Evolutionary conservation across 2,113 vertebrate genomes (phyloP).

Genomic region (Lamprologus lemairii): DNA sequence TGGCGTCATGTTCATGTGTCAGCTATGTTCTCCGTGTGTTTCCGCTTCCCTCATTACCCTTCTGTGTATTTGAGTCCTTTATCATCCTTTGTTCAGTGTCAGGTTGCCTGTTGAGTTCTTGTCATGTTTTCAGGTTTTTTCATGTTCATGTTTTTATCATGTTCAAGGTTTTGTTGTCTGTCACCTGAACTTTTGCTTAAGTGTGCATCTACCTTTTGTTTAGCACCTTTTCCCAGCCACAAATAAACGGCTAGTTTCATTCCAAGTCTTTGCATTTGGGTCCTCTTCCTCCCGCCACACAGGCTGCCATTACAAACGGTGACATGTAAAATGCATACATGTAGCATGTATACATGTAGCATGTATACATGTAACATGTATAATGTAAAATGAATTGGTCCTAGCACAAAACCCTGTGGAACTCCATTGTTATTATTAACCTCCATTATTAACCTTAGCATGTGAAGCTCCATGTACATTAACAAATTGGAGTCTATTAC

Average conservation of each 20-base stretch:
- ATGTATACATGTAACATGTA: not conserved
- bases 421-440: not conserved
- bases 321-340: not conserved
- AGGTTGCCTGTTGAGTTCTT: not conserved
- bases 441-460: not conserved
- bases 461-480: not conserved
- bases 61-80: not conserved
- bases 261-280: not conserved
- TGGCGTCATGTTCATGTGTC: not conserved
- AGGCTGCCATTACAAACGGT: not conserved
- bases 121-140: not conserved
- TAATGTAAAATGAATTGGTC: not conserved
- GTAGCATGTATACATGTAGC: not conserved
- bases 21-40: not conserved
- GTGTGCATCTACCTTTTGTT: not conserved
- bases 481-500: not conserved
- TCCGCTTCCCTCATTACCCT: not conserved
- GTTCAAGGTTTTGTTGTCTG: not conserved
- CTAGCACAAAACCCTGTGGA: not conserved
- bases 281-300: not conserved
- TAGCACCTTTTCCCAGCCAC: not conserved
- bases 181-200: not conserved
- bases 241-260: not conserved
- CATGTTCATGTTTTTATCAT: not conserved
- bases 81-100: not conserved